Conservation (phyloP, 92 coral and sea anemone species). For the Paragorgia papillata region DNA sequence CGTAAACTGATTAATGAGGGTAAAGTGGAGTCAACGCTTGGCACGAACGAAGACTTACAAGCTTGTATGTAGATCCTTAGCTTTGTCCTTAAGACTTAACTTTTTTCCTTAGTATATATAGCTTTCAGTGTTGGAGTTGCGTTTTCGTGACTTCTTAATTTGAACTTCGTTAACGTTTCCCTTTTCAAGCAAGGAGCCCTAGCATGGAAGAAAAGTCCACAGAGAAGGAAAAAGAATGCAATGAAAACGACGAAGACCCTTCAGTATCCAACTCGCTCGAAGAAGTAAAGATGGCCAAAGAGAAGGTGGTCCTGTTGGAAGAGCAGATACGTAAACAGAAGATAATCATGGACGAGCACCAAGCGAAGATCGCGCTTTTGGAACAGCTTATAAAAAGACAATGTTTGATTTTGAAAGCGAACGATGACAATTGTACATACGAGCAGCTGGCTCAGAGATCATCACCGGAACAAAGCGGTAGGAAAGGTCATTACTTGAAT, state of each 20-base stretch:
- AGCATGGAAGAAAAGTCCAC: not conserved
- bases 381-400: constrained; percentile 26
- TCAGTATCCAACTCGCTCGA: not conserved
- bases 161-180: not conserved
- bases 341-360: constrained; percentile 27
- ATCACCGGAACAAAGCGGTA: not conserved
- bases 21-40: too few species aligned
- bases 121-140: too few species aligned
- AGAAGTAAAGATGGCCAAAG: constrained; percentile 14
- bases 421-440: constrained; percentile 24
- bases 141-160: too few species aligned
- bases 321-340: constrained; percentile 2
- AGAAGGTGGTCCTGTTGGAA: constrained; percentile 15
- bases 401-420: constrained; percentile 27
- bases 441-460: constrained; percentile 25
- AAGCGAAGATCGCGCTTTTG: constrained; percentile 20
- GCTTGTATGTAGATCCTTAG: too few species aligned
- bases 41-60: too few species aligned
- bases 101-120: too few species aligned
- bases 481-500: not conserved
- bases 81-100: too few species aligned
- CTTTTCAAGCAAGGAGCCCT: not conserved
- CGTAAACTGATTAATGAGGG: too few species aligned
- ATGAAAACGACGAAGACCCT: not conserved
- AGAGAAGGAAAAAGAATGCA: constrained; percentile 5